These are phyloP conservation scores for Gasterosteus nipponicus DNA, from an alignment of 2,113 vertebrate genomes.

Conservation along the genomic window DNA sequence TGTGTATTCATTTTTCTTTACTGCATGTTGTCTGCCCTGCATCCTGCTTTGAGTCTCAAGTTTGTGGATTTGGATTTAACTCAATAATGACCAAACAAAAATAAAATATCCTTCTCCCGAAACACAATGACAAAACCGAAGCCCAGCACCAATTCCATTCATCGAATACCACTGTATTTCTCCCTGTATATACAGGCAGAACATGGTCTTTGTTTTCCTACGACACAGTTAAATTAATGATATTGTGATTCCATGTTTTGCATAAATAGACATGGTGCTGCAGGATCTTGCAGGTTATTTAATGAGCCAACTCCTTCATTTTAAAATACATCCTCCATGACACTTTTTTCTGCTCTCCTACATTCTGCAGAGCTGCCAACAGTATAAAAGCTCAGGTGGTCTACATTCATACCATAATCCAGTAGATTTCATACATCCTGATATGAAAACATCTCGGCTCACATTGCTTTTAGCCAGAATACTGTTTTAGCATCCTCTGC, in stretches of 20 bases:
- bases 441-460: constrained; percentile 19
- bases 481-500: constrained; percentile 5
- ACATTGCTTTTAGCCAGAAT: not conserved
- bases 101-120: constrained; percentile 7
- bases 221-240: constrained; percentile 7
- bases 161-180: not conserved
- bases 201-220: constrained; percentile 9
- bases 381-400: constrained; percentile 16
- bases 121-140: constrained; percentile 5
- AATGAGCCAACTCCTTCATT: constrained; percentile 14
- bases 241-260: constrained; percentile 22
- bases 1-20: constrained; percentile 22
- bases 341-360: constrained; percentile 1
- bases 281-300: constrained; percentile 30
- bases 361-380: constrained; percentile 1
- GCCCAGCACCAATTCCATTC: not conserved
- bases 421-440: constrained; percentile 13
- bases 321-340: constrained; percentile 9
- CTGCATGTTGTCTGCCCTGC: constrained; percentile 56
- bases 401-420: not conserved
- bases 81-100: constrained; percentile 63
- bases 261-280: constrained; percentile 18
- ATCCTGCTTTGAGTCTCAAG: constrained; percentile 33
- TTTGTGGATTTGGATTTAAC: constrained; percentile 68
- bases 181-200: constrained; percentile 25